phyloP scores from a whole-genome alignment of 2,797 vertebrate species.

The Serranus cabrilla region DNA sequence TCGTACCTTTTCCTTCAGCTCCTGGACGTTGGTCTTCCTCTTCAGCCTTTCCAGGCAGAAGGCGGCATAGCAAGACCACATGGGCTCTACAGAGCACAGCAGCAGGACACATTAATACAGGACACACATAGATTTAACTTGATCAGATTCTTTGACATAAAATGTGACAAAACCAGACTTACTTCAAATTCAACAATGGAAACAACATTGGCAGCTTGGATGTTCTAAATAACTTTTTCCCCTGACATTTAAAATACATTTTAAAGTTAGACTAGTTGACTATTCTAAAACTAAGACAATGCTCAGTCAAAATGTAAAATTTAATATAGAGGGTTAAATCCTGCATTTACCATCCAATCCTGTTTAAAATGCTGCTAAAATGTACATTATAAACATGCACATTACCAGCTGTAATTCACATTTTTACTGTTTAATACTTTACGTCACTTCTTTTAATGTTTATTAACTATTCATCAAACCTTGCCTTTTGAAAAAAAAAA shows the following conservation, averaged over 20 bases:
- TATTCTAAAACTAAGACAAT: too few relatives aligned
- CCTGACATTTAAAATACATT: too few relatives aligned
- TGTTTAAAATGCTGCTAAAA: too few relatives aligned
- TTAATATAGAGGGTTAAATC: too few relatives aligned
- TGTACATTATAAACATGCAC: too few relatives aligned
- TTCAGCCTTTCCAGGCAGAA: conserved; percentile 92
- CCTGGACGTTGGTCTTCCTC: conserved; percentile 91
- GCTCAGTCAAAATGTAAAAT: too few relatives aligned
- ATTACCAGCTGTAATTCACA: too few relatives aligned
- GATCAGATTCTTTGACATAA: neutral
- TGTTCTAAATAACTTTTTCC: too few relatives aligned
- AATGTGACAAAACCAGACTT: accelerated
- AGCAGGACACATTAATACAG: neutral
- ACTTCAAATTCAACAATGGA: neutral
- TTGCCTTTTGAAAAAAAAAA: neutral
- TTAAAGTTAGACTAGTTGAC: too few relatives aligned
- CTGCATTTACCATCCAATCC: too few relatives aligned
- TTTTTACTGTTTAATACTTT: too few relatives aligned
- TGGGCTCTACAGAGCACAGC: conserved; percentile 84
- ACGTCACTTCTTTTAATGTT: neutral
- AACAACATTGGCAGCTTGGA: neutral
- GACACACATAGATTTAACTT: neutral
- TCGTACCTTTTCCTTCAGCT: conserved; percentile 91
- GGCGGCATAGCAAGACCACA: conserved; percentile 92
- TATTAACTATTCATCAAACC: neutral